Conservation (phyloP, 2,113 vertebrate species). For the Anoplopoma fimbria region DNA sequence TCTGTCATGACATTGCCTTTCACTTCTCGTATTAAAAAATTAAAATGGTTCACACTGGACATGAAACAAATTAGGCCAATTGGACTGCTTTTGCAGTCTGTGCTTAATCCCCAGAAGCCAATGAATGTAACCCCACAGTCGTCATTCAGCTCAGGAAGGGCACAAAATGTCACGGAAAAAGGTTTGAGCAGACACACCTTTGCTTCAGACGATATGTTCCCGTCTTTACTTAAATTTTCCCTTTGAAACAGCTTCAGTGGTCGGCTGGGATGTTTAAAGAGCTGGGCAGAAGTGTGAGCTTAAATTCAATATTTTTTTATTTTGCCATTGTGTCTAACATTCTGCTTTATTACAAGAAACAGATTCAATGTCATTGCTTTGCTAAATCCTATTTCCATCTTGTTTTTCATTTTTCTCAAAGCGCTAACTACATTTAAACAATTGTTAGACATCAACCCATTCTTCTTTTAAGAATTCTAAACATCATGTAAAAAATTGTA, state of each 20-base stretch:
- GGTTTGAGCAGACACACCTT: no score
- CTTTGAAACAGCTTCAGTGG: neutral
- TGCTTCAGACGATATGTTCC: neutral
- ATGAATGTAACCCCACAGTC: constrained; percentile 7
- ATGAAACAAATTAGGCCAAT: no score
- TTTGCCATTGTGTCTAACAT: neutral
- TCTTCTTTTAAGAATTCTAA: neutral
- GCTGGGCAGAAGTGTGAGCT: neutral
- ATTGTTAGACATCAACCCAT: neutral
- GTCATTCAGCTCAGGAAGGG: neutral
- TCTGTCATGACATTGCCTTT: neutral
- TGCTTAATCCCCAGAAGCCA: neutral
- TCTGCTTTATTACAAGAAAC: neutral
- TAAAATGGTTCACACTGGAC: no score
- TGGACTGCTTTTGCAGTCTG: no score
- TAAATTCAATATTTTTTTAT: neutral
- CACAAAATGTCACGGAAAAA: no score
- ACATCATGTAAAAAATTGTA: neutral
- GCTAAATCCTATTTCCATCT: neutral
- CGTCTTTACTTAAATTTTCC: neutral
- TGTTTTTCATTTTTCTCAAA: neutral
- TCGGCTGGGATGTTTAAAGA: neutral
- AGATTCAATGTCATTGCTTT: neutral
- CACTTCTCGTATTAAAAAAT: neutral
- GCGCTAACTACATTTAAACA: neutral